Evolutionary conservation across 2,797 vertebrate species (phyloP).

Genomic region (Poecile montanus): DNA sequence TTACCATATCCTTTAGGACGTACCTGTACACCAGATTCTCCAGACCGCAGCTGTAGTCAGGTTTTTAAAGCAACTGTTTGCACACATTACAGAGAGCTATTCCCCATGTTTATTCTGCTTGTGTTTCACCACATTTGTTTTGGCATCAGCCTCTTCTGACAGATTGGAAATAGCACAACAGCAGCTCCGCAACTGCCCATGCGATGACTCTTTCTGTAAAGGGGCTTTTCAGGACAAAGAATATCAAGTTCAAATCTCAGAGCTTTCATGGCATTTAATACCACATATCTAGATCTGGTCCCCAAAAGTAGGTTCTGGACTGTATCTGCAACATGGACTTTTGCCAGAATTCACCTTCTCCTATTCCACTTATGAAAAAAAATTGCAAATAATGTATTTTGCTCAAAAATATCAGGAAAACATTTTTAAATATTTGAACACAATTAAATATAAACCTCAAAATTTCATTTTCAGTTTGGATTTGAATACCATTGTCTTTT

Average conservation of each 20-base stretch:
- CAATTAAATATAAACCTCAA: neutral
- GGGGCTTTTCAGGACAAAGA: neutral
- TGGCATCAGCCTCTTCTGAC: neutral
- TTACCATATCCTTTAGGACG: neutral
- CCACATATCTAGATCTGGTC: neutral
- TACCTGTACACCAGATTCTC: neutral
- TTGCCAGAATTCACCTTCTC: neutral
- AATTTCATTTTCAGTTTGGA: neutral
- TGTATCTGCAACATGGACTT: neutral
- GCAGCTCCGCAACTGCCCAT: neutral
- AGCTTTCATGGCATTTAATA: neutral
- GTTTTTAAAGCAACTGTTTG: neutral
- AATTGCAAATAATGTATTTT: neutral
- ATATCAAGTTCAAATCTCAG: neutral
- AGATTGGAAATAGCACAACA: neutral
- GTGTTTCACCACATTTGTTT: neutral
- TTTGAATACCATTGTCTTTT: neutral
- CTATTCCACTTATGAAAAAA: neutral
- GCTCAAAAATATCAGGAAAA: neutral
- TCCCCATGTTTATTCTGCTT: neutral
- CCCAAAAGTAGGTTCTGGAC: neutral
- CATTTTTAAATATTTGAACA: neutral
- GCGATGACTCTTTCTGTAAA: fast-evolving
- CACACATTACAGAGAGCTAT: neutral
- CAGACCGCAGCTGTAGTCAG: neutral